Evolutionary conservation across 2,113 vertebrate genomes (phyloP).

Genomic region (Myrmecobius fasciatus): DNA sequence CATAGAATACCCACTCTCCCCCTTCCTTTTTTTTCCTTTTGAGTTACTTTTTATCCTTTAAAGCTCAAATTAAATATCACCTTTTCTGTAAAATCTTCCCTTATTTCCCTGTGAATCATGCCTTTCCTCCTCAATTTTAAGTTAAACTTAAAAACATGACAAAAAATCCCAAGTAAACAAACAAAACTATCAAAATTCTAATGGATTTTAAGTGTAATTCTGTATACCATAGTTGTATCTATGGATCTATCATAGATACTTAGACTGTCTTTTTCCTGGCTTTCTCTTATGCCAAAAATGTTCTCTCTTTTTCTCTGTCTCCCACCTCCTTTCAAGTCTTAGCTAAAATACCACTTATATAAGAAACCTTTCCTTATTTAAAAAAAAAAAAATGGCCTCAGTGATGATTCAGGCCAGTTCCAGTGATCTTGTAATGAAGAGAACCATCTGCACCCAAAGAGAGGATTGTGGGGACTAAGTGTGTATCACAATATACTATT

Average conservation of each 20-base stretch:
- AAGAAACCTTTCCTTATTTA: too few relatives aligned
- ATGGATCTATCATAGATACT: neutral
- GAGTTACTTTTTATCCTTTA: neutral
- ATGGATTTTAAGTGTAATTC: neutral
- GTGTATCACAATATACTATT: too few relatives aligned
- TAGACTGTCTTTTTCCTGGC: too few relatives aligned
- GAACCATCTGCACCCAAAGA: too few relatives aligned
- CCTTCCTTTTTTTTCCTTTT: neutral
- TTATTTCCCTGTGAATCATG: neutral
- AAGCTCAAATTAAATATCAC: neutral
- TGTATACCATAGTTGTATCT: neutral
- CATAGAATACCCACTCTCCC: neutral
- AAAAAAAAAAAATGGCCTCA: too few relatives aligned
- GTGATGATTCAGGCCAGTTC: too few relatives aligned
- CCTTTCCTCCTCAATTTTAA: neutral
- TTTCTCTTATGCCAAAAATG: too few relatives aligned
- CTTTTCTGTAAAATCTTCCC: neutral
- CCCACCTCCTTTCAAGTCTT: too few relatives aligned
- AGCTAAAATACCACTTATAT: too few relatives aligned
- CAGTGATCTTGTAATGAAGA: too few relatives aligned
- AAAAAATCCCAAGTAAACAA: neutral
- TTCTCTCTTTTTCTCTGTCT: too few relatives aligned
- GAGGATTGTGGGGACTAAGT: too few relatives aligned
- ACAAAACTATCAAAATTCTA: neutral
- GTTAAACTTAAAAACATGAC: neutral